Base-by-base conservation (phyloP, 2,797 vertebrate species). In the Clarias laeviceps region DNA sequence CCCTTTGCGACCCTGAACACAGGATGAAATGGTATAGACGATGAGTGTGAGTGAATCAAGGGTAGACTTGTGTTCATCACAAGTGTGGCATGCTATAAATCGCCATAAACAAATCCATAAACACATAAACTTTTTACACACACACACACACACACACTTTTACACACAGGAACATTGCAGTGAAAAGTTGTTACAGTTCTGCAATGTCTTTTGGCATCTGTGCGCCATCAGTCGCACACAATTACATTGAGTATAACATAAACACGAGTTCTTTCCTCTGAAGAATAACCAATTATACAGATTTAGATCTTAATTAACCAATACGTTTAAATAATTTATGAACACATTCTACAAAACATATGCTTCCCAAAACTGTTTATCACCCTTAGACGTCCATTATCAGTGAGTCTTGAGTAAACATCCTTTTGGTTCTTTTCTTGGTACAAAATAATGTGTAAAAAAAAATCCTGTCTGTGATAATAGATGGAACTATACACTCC, bases 271-370 rank as follows among this genome's bases (percentile, higher is more conserved):
- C n/a, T 80, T 80, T 80, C 17, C 76, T 62, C 37, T 65, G 37
- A 64, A 80, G 17, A 66, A 50, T 27, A 17, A 50, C 34, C 18
- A 65, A 80, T 80, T 80, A 7, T 27, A 37, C 77, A 64, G 59
- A 45, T 80, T 64, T 64, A 64, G 37, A 80, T 80, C 34, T 40
- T 80, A 80, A 79, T 37, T 24, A 62, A 64, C 34, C 27, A 37
- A 50, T 50, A 27, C 37, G 18, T 27, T 29, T 80, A 18, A 80
- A 45, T 65, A 45, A n/a, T 20, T 27, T 62, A 64, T 64, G 37
- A 20, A 80, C 57, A 24, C 76, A 45, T 64, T 64, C 54, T 27
- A 64, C 34, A 27, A 62, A 79, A 45, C 61, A 27, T 40, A 27
- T 80, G 79, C 66, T 66, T 80, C 40, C n/a, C 15, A 22, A 80